Evolutionary conservation across 2,888 invertebrate genomes (phyloP).

Genomic region (Phyllotreta cruciferae): DNA sequence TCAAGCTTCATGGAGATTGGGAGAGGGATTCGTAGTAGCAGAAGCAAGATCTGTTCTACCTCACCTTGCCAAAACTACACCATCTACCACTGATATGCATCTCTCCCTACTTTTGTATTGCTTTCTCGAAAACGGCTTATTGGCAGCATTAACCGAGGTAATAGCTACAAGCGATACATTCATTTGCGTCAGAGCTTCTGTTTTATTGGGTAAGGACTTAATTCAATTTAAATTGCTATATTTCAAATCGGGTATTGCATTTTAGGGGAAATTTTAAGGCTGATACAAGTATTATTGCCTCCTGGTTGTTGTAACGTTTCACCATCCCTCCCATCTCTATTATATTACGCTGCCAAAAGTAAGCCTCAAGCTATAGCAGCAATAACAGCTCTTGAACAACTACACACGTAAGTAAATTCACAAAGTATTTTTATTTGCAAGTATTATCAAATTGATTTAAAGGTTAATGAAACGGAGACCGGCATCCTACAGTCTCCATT

Average conservation of each 20-base stretch:
- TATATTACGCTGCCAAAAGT: conserved; percentile 80
- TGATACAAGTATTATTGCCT: conserved; percentile 86
- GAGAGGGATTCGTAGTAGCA: conserved; percentile 93
- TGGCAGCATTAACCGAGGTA: conserved; percentile 90
- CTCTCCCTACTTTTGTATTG: conserved; percentile 86
- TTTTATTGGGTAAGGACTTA: conserved; percentile 72
- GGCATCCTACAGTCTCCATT: conserved; percentile 81
- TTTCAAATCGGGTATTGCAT: conserved; percentile 38
- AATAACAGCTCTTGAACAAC: conserved; percentile 78
- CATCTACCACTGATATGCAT: conserved; percentile 92
- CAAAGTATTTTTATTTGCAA: background rate
- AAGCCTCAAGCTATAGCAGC: conserved; percentile 84
- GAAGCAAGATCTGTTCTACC: conserved; percentile 88
- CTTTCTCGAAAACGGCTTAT: conserved; percentile 84
- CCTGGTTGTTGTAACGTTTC: conserved; percentile 84
- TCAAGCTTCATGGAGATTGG: conserved; percentile 86
- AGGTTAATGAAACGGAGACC: conserved; percentile 80
- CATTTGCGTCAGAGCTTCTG: conserved; percentile 90
- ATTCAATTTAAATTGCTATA: no score
- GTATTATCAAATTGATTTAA: conserved; percentile 26
- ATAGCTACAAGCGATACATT: conserved; percentile 88
- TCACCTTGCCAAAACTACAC: conserved; percentile 82
- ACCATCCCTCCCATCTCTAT: conserved; percentile 82
- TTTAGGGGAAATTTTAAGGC: conserved; percentile 81
- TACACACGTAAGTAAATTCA: conserved; percentile 65